Conservation (phyloP, 2,797 vertebrate genomes). For the Eulemur mongoz region DNA sequence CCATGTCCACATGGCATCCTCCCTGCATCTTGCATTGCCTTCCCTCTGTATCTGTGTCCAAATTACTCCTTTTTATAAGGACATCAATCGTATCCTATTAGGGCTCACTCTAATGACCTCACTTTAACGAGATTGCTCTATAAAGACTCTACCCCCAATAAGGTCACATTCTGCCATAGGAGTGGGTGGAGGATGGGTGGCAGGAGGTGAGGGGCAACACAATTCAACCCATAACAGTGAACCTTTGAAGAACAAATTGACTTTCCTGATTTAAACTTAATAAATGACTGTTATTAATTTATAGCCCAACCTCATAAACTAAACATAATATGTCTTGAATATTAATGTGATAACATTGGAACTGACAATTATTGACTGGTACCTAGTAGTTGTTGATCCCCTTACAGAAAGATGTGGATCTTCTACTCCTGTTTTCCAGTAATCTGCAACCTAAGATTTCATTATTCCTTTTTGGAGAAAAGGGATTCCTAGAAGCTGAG, state of each 20-base stretch:
- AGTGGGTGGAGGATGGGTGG: neutral
- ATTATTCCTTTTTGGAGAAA: neutral
- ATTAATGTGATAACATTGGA: neutral
- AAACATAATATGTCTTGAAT: neutral
- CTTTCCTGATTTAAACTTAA: constrained; percentile 31
- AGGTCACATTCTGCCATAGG: neutral
- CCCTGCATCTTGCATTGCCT: neutral
- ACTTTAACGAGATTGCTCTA: neutral
- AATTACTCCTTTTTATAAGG: neutral
- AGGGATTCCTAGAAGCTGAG: neutral
- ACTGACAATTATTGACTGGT: neutral
- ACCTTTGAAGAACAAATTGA: constrained; percentile 10
- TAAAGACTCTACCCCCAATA: neutral
- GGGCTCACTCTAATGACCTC: neutral
- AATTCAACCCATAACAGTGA: neutral
- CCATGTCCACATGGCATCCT: neutral
- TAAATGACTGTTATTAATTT: neutral
- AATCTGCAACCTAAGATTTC: neutral
- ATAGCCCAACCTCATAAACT: neutral
- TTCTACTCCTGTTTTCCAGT: neutral
- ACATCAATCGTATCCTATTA: neutral
- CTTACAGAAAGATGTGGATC: neutral
- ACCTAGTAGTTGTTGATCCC: neutral
- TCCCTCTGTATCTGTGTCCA: neutral
- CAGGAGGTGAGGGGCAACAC: neutral